Conservation (phyloP, 37 sponge, comb jelly and placozoan species). For the Chondrilla cf. caribensis region DNA sequence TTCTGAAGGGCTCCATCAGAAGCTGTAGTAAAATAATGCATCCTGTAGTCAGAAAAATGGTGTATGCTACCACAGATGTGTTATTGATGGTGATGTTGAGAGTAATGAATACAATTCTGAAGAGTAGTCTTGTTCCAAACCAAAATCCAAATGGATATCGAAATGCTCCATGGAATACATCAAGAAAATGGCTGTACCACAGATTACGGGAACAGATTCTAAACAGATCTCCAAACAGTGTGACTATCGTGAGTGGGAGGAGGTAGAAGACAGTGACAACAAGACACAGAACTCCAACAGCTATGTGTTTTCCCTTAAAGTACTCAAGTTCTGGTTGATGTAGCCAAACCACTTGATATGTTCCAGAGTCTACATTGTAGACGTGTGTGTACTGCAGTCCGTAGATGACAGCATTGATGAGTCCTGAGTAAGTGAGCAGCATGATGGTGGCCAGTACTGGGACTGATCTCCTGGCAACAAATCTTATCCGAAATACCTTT, state of each 20-base stretch:
- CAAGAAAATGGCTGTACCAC: not conserved
- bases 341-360: not conserved
- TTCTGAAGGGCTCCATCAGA: not conserved
- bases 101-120: not conserved
- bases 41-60: not conserved
- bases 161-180: conserved; percentile 1
- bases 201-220: not conserved
- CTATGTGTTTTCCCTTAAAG: not conserved
- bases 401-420: not conserved
- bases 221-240: not conserved
- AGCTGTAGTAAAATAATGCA: not conserved
- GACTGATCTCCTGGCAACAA: conserved; percentile 14
- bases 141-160: conserved; percentile 9
- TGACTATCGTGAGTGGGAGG: not conserved
- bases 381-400: not conserved
- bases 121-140: not conserved
- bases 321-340: not conserved
- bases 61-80: not conserved
- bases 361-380: too few relatives aligned
- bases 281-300: not conserved
- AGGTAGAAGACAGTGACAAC: not conserved
- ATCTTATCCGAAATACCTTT: not conserved
- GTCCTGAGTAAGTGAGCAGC: not conserved
- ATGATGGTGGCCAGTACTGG: conserved; percentile 12
- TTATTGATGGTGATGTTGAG: not conserved